Evolutionary conservation across 2,888 invertebrate species (phyloP).

Genomic region (Nomada hirtipes): DNA sequence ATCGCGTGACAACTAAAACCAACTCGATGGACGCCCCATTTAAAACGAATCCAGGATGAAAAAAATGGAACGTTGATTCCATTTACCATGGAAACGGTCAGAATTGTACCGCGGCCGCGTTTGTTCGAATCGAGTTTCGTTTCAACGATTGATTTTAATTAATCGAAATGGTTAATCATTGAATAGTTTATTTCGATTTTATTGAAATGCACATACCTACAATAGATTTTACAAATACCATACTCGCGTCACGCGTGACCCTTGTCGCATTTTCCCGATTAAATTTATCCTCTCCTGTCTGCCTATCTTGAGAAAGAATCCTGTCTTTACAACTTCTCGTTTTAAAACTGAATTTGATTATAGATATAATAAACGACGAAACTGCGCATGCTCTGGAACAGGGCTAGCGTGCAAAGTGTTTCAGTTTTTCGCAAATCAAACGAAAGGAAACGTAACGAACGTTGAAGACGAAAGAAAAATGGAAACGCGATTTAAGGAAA

Average conservation of each 20-base stretch:
- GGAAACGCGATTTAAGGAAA: constrained; percentile 16
- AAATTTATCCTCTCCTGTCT: constrained; percentile 20
- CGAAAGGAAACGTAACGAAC: constrained; percentile 6
- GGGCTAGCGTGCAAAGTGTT: constrained; percentile 36
- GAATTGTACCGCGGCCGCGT: neutral
- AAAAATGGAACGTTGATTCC: neutral
- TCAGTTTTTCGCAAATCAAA: constrained; percentile 6
- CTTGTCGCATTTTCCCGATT: constrained; percentile 5
- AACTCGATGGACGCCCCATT: neutral
- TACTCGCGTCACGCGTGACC: constrained; percentile 22
- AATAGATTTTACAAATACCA: neutral
- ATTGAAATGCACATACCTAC: neutral
- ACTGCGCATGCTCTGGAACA: constrained; percentile 13
- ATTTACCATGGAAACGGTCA: neutral
- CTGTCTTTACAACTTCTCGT: constrained; percentile 57
- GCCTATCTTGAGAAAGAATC: constrained; percentile 61
- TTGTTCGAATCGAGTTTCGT: neutral
- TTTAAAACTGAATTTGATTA: constrained; percentile 66
- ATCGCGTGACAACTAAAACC: neutral
- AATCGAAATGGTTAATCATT: neutral
- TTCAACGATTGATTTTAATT: neutral
- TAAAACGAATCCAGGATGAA: neutral
- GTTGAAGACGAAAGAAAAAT: neutral
- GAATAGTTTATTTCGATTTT: neutral
- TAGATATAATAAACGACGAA: constrained; percentile 38